Evolutionary conservation across 92 coral and sea anemone species (phyloP).

Genomic region (Palythoa grandiflora): DNA sequence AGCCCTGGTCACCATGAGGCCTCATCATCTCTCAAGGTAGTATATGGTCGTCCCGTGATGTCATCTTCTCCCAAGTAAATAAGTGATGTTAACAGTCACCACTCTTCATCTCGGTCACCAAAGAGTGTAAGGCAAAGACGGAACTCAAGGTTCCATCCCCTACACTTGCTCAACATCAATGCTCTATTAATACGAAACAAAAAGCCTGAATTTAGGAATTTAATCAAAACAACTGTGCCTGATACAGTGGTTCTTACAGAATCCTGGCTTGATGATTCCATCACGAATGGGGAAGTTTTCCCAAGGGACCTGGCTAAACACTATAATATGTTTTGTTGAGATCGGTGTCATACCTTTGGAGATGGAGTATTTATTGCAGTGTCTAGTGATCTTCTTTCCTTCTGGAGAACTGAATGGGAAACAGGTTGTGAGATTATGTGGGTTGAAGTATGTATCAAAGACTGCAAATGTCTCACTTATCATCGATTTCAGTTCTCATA

Average conservation of each 20-base stretch:
- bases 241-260: conserved; percentile 33
- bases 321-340: conserved; percentile 26
- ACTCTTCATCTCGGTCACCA: conserved; percentile 20
- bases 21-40: conserved; percentile 9
- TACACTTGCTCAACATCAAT: conserved; percentile 28
- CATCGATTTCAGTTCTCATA: no score
- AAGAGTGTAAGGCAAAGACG: background rate
- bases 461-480: background rate
- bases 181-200: conserved; percentile 13
- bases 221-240: conserved; percentile 1
- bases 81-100: conserved; percentile 13
- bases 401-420: conserved; percentile 32
- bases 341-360: conserved; percentile 19
- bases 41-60: conserved; percentile 14
- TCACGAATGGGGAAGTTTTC: conserved; percentile 42
- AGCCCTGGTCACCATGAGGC: conserved; percentile 42
- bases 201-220: conserved; percentile 26
- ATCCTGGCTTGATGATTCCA: conserved; percentile 44
- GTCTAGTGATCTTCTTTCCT: conserved; percentile 24
- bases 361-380: conserved; percentile 44
- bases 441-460: conserved; percentile 29
- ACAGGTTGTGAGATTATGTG: conserved; percentile 45
- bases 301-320: conserved; percentile 44
- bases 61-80: conserved; percentile 16
- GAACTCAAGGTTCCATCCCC: conserved; percentile 13